These are phyloP conservation scores for Macrosiphum euphorbiae DNA, from an alignment of 2,888 invertebrate species.

Conservation along the genomic window DNA sequence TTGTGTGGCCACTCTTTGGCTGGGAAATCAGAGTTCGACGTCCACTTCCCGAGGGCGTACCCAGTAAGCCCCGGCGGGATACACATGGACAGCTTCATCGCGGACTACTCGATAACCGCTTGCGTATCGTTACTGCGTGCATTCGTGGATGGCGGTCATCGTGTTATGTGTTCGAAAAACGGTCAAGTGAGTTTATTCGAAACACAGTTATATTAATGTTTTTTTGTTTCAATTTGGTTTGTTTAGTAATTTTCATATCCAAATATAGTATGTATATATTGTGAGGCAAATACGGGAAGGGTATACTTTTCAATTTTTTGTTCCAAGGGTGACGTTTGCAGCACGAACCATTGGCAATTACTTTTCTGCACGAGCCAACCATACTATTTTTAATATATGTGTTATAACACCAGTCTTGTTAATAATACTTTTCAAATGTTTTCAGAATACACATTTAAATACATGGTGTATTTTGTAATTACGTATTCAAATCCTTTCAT, in stretches of 20 bases:
- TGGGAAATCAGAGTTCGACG: not conserved
- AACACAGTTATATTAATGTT: too few species aligned
- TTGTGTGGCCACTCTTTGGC: not conserved
- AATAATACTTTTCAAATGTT: too few species aligned
- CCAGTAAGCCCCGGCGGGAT: not conserved
- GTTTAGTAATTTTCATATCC: not conserved
- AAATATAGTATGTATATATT: not conserved
- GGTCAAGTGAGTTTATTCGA: not conserved
- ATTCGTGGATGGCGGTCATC: slow-evolving; percentile 72
- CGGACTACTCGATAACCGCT: slow-evolving; percentile 90
- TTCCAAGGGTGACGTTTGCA: too few species aligned
- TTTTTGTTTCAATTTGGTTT: not conserved
- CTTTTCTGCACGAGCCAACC: too few species aligned
- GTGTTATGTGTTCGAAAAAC: slow-evolving; percentile 66
- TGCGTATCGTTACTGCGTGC: slow-evolving; percentile 87
- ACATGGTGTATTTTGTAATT: too few species aligned
- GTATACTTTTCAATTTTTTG: too few species aligned
- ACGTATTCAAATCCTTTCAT: too few species aligned
- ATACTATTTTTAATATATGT: too few species aligned
- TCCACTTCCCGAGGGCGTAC: slow-evolving; percentile 13
- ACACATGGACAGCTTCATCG: slow-evolving; percentile 77
- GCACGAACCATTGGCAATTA: too few species aligned
- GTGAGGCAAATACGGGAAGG: too few species aligned
- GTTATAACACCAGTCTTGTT: too few species aligned
- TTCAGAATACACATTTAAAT: too few species aligned